Base-by-base conservation (phyloP, 1,140 invertebrate genomes). In the Neodiprion virginianus region DNA sequence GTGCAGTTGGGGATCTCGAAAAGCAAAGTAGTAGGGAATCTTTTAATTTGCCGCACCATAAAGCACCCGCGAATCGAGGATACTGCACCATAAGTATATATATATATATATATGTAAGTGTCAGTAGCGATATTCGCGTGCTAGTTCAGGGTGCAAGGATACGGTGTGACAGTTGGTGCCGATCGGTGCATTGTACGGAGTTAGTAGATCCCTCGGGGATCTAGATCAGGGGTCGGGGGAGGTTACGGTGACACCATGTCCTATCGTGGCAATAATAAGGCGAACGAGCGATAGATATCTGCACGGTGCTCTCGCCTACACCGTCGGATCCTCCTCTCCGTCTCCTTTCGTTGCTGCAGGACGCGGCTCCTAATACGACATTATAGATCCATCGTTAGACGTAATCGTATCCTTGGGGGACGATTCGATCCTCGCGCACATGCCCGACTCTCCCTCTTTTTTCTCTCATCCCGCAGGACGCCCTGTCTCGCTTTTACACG, bases 1-100 rank as follows among this genome's bases (percentile, higher is more conserved):
- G 84, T 82, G 82, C 82, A 84, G 83, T 85, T 85, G 84, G 82
- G 80, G 79, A 83, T 61, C 53, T 40, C 28, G 2, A 40, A 5
- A 17, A 81, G 74, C 76, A 77, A 72, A 83, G 67, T 21, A 84
- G 82, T 75, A 87, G 87, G 85, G 86, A 88, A 89, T 89, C 87
- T 88, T 88, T 89, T 88, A 89, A 89, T 89, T 89, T 89, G 86
- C 88, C 87, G 88, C 83, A 76, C 86, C 87, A 89, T 89, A 89
- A 89, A 89, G 87, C 88, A 89, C 86, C 78, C 53, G 53, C 53
- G 53, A 40, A 40, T 40, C 28, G 2, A 40, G 28, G 28, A 40
- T 1, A 40, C 28, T 40, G 28, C 28, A 40, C 28, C 28, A 40
- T 67, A 53, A 17, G 8, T 68, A 77, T 78, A 79, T 79, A 75